These are phyloP conservation scores for Nomia melanderi DNA, from an alignment of 1,140 invertebrate genomes.

Conservation along the genomic window DNA sequence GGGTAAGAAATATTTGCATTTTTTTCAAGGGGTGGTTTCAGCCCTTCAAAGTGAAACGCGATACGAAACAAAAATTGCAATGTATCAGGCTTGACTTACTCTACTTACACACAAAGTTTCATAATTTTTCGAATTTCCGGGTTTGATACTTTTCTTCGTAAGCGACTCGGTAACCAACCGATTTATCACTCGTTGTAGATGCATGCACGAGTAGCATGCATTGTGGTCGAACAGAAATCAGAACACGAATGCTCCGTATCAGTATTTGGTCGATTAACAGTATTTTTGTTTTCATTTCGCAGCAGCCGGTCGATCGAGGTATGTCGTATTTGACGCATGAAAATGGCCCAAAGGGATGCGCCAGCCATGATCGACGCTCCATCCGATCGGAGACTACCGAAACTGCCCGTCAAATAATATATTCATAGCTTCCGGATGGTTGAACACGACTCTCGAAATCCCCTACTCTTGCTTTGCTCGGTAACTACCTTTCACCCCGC, in stretches of 20 bases:
- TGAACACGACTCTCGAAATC: conserved; percentile 74
- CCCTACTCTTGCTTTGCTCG: conserved; percentile 41
- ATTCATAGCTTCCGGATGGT: conserved; percentile 77
- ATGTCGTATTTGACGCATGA: conserved; percentile 76
- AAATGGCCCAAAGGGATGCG: conserved; percentile 72
- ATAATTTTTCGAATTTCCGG: too few relatives aligned
- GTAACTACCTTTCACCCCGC: conserved; percentile 25
- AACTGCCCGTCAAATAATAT: conserved; percentile 72
- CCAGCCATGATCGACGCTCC: conserved; percentile 67
- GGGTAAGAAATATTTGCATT: too few relatives aligned
- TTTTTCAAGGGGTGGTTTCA: too few relatives aligned
- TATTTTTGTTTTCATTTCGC: conserved; percentile 12
- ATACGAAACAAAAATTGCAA: too few relatives aligned
- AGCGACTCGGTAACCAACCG: too few relatives aligned
- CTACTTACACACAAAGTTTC: too few relatives aligned
- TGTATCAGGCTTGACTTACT: too few relatives aligned
- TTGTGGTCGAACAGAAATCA: background rate
- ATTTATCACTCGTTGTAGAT: background rate
- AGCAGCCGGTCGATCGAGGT: conserved; percentile 64
- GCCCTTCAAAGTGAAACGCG: too few relatives aligned
- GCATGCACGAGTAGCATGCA: background rate
- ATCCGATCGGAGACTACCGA: conserved; percentile 71
- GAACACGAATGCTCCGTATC: background rate
- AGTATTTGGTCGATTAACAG: conserved; percentile 28
- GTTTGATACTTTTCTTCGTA: too few relatives aligned